Conservation (phyloP, 2,888 invertebrate species). For the Drosophila ezoana region DNA sequence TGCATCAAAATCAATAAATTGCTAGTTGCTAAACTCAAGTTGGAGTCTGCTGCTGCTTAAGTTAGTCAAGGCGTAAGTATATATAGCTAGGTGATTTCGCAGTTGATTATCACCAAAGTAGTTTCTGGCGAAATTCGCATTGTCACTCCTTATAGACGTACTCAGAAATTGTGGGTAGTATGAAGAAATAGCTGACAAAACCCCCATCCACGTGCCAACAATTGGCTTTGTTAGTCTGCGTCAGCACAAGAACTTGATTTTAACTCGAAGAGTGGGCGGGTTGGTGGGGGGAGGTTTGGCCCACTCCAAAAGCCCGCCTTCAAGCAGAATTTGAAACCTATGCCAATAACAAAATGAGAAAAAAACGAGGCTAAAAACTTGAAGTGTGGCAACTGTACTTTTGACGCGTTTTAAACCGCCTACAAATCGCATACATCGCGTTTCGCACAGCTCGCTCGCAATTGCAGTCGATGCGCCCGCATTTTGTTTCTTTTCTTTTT, state of each 20-base stretch:
- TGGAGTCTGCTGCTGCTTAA: not conserved
- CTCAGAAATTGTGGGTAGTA: constrained; percentile 23
- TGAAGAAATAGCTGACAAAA: constrained; percentile 28
- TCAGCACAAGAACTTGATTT: constrained; percentile 35
- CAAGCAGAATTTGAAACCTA: constrained; percentile 26
- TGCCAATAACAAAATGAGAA: constrained; percentile 18
- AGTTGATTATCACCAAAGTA: constrained; percentile 3
- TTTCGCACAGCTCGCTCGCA: constrained; percentile 33
- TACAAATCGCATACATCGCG: constrained; percentile 39
- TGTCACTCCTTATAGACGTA: constrained; percentile 28
- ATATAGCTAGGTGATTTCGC: not conserved
- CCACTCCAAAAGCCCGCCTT: constrained; percentile 25
- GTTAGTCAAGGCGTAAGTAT: not conserved
- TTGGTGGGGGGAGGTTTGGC: not conserved
- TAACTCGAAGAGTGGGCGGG: constrained; percentile 1
- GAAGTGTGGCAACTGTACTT: constrained; percentile 63
- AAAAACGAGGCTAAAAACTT: constrained; percentile 21
- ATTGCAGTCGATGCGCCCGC: constrained; percentile 49
- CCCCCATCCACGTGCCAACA: constrained; percentile 50
- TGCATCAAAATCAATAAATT: not conserved
- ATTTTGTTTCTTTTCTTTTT: constrained; percentile 21
- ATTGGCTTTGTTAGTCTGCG: constrained; percentile 59
- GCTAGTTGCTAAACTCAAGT: not conserved
- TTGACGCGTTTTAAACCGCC: constrained; percentile 60
- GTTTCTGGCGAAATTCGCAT: constrained; percentile 17